Evolutionary conservation across 2,797 vertebrate genomes (phyloP), one percentile per base, ranked within the genome.

Genomic region (Microctenopoma stevenorrisi): DNA sequence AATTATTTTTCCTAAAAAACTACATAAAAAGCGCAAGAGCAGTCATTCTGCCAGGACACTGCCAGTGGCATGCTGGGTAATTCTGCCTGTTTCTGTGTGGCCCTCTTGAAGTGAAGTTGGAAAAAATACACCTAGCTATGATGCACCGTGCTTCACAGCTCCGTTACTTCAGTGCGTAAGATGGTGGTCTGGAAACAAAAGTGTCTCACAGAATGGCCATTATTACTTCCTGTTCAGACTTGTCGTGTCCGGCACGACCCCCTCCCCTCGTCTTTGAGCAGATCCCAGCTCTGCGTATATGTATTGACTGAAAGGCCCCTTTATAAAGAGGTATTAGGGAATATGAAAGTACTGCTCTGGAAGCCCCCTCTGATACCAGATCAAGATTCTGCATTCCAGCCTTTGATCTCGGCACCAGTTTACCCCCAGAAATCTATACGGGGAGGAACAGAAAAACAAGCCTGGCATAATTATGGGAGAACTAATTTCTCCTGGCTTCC

Each of bases 401-500:
- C 74, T 92, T 93, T 93, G 86, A 91, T 86, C 74, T 84, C 26
- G 0, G 53, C 11, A 26, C 70, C 64, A 70, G 64, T 85, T 86
- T 78, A 77, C 70, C 62, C 75, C 53, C 25, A 66, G 65, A 87
- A 86, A 44, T 64, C 84, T 72, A 74, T 78, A 86, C 54, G 57
- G 54, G 33, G 77, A 81, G 71, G 81, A 81, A 84, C 78, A 69
- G 84, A 53, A 81, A 86, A 89, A 88, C 85, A 86, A 87, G 72
- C 54, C 63, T 18, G 4, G 58, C 25, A 28, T 80, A 88, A 90
- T 91, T 88, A 90, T 80, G 77, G 76, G 79, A 85, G 71, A 89
- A 86, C 69, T 89, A 67, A 88, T 89, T 92, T 88, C 83, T 90
- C 78, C 77, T 85, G 84, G 59, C 83, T 94, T 93, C 91, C 93